phyloP scores from a whole-genome alignment of 2,888 invertebrate species.

The Pseudococcus jackbeardsleyi region DNA sequence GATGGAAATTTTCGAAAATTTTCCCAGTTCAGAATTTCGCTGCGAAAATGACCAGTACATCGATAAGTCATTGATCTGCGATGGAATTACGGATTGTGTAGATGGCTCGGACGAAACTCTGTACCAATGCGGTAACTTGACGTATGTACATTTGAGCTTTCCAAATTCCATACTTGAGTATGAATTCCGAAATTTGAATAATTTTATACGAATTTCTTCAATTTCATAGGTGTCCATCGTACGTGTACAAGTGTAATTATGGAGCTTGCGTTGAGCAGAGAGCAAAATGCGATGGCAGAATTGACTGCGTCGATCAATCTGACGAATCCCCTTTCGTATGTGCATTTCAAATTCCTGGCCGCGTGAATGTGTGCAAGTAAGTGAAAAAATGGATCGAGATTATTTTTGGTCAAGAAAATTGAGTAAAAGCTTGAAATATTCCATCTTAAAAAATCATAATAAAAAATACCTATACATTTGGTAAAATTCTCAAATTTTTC shows the following conservation, averaged over 20 bases:
- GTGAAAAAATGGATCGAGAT: background rate
- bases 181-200: too few species aligned
- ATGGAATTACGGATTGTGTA: slow-evolving; percentile 61
- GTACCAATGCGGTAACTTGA: background rate
- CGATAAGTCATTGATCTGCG: slow-evolving; percentile 67
- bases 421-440: too few species aligned
- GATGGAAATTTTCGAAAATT: background rate
- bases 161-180: background rate
- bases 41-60: slow-evolving; percentile 68
- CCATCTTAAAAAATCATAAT: too few species aligned
- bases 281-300: slow-evolving; percentile 65
- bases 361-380: background rate
- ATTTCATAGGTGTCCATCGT: slow-evolving; percentile 40
- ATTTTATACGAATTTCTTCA: background rate
- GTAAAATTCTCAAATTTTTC: too few species aligned
- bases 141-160: background rate
- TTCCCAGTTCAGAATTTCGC: slow-evolving; percentile 67
- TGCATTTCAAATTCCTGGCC: background rate
- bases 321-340: slow-evolving; percentile 37
- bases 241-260: slow-evolving; percentile 24
- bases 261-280: slow-evolving; percentile 38
- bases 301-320: slow-evolving; percentile 66
- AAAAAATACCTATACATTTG: too few species aligned
- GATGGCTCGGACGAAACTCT: slow-evolving; percentile 55
- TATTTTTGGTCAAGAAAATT: too few species aligned